These are phyloP conservation scores for Trichoplusia ni DNA, from an alignment of 1,140 invertebrate species.

Conservation along the genomic window DNA sequence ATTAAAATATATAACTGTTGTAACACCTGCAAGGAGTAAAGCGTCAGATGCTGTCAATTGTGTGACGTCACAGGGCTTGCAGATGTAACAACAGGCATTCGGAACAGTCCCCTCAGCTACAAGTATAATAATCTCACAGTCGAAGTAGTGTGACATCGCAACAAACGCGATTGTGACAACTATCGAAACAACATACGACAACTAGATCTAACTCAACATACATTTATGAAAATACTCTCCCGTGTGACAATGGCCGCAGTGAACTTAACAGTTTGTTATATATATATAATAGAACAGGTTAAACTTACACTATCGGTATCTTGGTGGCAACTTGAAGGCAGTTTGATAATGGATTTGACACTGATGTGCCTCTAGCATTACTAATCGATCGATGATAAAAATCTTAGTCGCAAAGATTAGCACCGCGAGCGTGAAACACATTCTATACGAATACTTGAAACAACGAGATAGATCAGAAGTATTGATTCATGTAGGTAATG, in stretches of 20 bases:
- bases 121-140: conserved; percentile 44
- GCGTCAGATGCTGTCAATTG: background rate
- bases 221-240: conserved; percentile 13
- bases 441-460: conserved; percentile 15
- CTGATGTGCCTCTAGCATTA: conserved; percentile 44
- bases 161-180: conserved; percentile 2
- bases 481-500: background rate
- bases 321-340: conserved; percentile 54
- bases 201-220: conserved; percentile 5
- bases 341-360: conserved; percentile 52
- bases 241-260: conserved; percentile 15
- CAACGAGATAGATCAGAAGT: conserved; percentile 3
- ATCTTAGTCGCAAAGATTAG: conserved; percentile 44
- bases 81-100: conserved; percentile 40
- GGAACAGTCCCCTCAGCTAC: conserved; percentile 39
- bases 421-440: conserved; percentile 34
- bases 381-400: conserved; percentile 24
- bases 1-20: conserved; percentile 43
- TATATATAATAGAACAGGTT: conserved; percentile 6
- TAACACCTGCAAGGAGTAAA: conserved; percentile 34
- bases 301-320: background rate
- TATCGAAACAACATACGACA: conserved; percentile 7
- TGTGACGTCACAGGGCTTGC: conserved; percentile 1
- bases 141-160: background rate
- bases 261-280: conserved; percentile 15